These are phyloP conservation scores for Monoplex corrugatus DNA, from an alignment of 2,888 invertebrate genomes.

Conservation along the genomic window DNA sequence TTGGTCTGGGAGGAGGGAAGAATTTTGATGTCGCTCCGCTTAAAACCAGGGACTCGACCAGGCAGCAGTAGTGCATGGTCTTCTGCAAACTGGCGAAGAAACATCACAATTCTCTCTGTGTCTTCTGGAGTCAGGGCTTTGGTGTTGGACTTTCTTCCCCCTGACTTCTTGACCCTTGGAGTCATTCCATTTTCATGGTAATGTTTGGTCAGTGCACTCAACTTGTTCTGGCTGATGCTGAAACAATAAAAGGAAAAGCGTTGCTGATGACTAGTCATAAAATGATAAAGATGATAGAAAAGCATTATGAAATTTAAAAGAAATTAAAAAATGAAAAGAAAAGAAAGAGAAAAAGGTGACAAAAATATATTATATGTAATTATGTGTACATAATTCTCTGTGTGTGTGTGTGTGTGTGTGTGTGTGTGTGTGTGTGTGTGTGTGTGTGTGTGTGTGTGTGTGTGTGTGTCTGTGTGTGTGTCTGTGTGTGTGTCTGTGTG, in stretches of 20 bases:
- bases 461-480: too few species aligned
- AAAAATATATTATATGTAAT: background rate
- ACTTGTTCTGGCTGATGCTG: conserved; percentile 19
- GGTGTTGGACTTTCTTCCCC: background rate
- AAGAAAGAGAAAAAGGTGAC: too few species aligned
- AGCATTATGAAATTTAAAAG: too few species aligned
- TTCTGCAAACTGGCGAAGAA: background rate
- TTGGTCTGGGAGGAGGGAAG: background rate
- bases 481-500: too few species aligned
- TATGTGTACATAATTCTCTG: background rate
- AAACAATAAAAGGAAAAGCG: background rate
- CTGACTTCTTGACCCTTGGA: conserved; percentile 5
- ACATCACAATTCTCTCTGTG: background rate
- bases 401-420: background rate
- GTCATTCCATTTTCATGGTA: background rate
- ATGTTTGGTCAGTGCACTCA: background rate
- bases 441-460: too few species aligned
- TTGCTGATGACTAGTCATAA: too few species aligned
- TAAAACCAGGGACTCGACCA: conserved; percentile 22
- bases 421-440: background rate
- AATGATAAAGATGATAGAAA: too few species aligned
- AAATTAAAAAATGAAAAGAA: too few species aligned
- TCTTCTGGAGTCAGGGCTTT: conserved; percentile 3
- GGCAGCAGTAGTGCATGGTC: conserved; percentile 15
- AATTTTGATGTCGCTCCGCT: background rate